Conservation (phyloP, 2,797 vertebrate species). For the Pseudochirops corinnae region DNA sequence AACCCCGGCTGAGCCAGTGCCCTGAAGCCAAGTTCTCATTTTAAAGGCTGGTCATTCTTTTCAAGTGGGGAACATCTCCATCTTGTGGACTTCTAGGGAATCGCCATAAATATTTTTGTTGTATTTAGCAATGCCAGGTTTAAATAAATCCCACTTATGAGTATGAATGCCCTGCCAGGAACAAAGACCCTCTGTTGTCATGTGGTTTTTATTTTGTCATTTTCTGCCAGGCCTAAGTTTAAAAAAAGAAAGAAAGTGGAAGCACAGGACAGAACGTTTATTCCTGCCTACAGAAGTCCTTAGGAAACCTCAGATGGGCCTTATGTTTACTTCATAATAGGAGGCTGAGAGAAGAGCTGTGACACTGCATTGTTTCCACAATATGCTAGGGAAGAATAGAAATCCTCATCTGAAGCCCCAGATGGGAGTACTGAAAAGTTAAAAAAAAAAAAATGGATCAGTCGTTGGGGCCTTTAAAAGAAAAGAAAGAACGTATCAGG, state of each 20-base stretch:
- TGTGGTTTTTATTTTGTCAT: neutral
- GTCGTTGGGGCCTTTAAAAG: neutral
- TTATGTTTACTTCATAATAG: neutral
- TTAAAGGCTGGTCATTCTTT: neutral
- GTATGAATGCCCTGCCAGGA: neutral
- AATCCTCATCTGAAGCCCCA: neutral
- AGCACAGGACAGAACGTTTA: neutral
- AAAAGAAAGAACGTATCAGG: neutral
- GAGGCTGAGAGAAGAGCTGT: neutral
- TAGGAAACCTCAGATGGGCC: neutral
- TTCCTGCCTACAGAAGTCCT: neutral
- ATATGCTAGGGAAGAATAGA: neutral
- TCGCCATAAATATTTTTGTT: neutral
- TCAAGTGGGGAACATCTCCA: neutral
- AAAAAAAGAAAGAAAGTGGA: neutral
- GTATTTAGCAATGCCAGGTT: neutral
- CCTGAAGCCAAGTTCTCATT: neutral
- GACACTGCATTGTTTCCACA: neutral
- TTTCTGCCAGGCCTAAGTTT: neutral
- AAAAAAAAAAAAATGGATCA: neutral
- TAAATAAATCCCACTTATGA: neutral
- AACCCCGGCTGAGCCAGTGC: neutral
- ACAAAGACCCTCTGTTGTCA: neutral
- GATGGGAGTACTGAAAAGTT: neutral
- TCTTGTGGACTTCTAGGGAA: neutral